Evolutionary conservation across 2,113 vertebrate genomes (phyloP).

Genomic region (Oplegnathus fasciatus): DNA sequence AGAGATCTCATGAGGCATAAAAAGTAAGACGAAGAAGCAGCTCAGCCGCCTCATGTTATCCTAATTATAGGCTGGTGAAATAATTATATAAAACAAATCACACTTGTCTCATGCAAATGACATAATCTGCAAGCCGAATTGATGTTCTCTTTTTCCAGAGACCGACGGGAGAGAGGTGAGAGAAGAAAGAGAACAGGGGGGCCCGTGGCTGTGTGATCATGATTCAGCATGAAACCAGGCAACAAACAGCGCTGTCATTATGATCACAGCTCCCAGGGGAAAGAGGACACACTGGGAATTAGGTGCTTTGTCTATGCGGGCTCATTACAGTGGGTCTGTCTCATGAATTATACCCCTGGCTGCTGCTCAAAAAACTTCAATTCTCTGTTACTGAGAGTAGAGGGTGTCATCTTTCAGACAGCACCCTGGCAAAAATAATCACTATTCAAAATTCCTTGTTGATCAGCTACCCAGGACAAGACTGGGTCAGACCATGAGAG

Average conservation of each 20-base stretch:
- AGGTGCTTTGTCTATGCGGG: conserved; percentile 67
- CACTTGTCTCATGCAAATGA: conserved; percentile 40
- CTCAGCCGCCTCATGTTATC: conserved; percentile 7
- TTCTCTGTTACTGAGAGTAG: conserved; percentile 5
- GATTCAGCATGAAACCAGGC: conserved; percentile 77
- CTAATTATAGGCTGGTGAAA: conserved; percentile 21
- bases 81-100: conserved; percentile 33
- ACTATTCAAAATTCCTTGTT: neutral
- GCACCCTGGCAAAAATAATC: conserved; percentile 7
- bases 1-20: conserved; percentile 1
- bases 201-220: conserved; percentile 50
- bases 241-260: conserved; percentile 74
- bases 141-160: conserved; percentile 37
- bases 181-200: conserved; percentile 28
- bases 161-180: conserved; percentile 35
- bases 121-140: conserved; percentile 20
- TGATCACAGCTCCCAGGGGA: conserved; percentile 62
- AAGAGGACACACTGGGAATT: conserved; percentile 65
- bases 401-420: conserved; percentile 10
- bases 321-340: conserved; percentile 69
- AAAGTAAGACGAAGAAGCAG: conserved; percentile 1
- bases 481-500: conserved; percentile 14
- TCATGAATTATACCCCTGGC: conserved; percentile 55
- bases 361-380: conserved; percentile 19
- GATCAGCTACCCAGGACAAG: neutral